Evolutionary conservation across 2,113 vertebrate genomes (phyloP), one percentile per base, ranked within the genome.

Genomic region (Bos javanicus): DNA sequence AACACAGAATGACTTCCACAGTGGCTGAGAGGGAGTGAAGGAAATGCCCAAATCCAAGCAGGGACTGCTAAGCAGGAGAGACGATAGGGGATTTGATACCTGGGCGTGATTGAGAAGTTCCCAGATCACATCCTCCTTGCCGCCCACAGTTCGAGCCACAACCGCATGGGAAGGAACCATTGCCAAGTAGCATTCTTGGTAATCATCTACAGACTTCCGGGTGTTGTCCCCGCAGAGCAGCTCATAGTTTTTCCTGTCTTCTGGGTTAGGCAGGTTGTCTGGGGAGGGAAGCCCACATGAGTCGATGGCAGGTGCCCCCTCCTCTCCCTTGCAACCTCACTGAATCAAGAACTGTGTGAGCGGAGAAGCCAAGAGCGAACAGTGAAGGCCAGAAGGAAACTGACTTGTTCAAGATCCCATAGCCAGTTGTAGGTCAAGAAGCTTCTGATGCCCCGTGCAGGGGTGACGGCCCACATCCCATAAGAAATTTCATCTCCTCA

Each of bases 201-300:
- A 99, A 0, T 95, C 85, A 48, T 99, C 98, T 15, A 99, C 96
- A 0, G 99, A 67, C 21, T 89, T 98, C 81, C 99, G 99, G 59
- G 25, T 98, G 96, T 99, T 98, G 85, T 99, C 99, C 76, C 48
- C 87, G 86, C 99, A 99, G 95, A 99, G 99, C 52, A 99, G 99
- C 98, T 99, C 99, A 0, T 99, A 99, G 0, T 98, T 1, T 0
- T 67, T 56, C 95, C 98, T 99, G 7, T 99, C 99, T 6, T 82
- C 67, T 56, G 91, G 9, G 0, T 17, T 6, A 0, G 96, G 54
- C 13, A 95, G 89, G 3, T 98, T 97, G 76, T 98, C 99, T 99
- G 26, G 33, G 83, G 82, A 10, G 36, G 54, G 57, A 80, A 97
- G 26, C 15, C 28, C 71, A n/a, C 48, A 39, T 87, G n/a, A 71